A percentile compares a stretch with the other conserved stretches of the same genome.
Conservation (phyloP, 2,113 vertebrate genomes). For the Pluvianellus socialis region DNA sequence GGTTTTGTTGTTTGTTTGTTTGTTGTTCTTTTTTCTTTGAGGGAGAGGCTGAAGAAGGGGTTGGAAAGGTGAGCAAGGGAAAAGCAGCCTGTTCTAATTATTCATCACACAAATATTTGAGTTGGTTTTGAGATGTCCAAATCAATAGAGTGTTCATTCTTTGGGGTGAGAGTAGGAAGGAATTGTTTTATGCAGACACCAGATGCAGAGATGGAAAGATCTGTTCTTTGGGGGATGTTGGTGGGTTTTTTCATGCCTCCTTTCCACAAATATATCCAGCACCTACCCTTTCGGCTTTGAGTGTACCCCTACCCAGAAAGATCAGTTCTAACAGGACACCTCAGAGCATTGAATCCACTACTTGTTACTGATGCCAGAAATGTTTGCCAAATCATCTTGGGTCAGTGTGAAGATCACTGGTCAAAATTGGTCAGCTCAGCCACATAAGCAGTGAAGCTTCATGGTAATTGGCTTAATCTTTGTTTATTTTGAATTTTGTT, state of each 20-base stretch:
- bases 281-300: background rate
- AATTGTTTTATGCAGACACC: background rate
- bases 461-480: background rate
- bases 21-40: no score
- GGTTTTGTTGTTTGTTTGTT: background rate
- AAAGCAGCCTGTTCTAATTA: background rate
- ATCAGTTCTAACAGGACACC: background rate
- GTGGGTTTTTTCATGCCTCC: background rate
- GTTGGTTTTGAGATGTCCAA: background rate
- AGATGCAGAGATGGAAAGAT: background rate
- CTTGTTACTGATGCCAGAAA: background rate
- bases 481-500: background rate
- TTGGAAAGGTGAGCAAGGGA: background rate
- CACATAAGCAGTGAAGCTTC: background rate
- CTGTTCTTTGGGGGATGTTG: background rate
- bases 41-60: background rate
- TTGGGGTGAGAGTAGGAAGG: background rate
- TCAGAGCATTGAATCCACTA: background rate
- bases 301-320: background rate
- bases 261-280: background rate
- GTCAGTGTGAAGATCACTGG: background rate
- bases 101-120: background rate
- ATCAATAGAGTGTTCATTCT: background rate
- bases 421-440: background rate
- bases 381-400: background rate